phyloP scores from a whole-genome alignment of 2,113 vertebrate genomes.

The Lasiurus cinereus region DNA sequence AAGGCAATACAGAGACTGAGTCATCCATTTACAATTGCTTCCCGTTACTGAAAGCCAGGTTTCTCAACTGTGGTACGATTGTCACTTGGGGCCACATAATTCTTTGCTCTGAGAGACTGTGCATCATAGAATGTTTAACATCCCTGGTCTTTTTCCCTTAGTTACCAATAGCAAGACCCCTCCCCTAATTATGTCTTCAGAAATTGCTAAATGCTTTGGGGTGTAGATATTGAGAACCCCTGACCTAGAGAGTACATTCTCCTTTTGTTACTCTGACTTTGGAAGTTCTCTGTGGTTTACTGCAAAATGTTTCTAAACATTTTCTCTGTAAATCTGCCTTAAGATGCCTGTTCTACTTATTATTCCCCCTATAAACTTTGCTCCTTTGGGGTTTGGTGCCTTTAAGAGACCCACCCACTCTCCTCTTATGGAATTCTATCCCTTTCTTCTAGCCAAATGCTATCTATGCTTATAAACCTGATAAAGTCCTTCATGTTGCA shows the following conservation, averaged over 20 bases:
- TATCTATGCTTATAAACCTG: background rate
- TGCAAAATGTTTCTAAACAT: background rate
- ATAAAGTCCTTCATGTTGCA: background rate
- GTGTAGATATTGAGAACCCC: background rate
- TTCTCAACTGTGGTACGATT: background rate
- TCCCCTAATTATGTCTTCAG: background rate
- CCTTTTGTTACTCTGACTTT: background rate
- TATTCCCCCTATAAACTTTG: background rate
- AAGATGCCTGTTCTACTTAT: background rate
- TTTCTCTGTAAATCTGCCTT: background rate
- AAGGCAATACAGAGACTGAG: background rate
- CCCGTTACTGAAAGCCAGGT: background rate
- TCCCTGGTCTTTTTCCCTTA: background rate
- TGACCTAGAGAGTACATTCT: background rate
- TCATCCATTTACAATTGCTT: background rate
- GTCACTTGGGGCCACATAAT: background rate
- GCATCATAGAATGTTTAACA: background rate
- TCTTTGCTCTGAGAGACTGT: background rate
- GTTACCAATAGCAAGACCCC: background rate
- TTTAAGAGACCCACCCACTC: background rate
- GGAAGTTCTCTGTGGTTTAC: background rate
- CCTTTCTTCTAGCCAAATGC: background rate
- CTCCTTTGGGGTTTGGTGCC: background rate
- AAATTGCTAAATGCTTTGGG: background rate
- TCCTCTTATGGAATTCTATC: background rate